phyloP scores from a whole-genome alignment of 1,140 invertebrate species.

The Eciton burchellii region DNA sequence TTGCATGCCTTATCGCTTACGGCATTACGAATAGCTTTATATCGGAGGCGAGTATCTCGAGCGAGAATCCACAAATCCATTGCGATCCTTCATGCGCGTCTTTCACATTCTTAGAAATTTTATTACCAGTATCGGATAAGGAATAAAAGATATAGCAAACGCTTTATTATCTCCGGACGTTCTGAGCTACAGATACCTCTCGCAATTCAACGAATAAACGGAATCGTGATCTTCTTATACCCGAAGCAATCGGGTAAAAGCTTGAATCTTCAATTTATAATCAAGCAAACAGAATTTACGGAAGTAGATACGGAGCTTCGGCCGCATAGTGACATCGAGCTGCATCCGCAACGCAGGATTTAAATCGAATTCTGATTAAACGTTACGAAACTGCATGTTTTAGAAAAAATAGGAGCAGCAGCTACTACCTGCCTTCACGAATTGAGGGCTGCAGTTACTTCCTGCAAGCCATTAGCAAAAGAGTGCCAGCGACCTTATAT shows the following conservation, averaged over 20 bases:
- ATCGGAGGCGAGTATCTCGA: not conserved
- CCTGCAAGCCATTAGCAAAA: not conserved
- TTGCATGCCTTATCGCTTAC: not conserved
- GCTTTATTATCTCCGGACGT: not conserved
- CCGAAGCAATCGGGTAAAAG: not conserved
- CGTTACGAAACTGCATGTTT: conserved; percentile 72
- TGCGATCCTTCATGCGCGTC: not conserved
- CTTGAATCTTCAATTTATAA: conserved; percentile 32
- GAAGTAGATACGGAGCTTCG: not conserved
- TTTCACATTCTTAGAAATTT: not conserved
- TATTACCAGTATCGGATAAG: not conserved
- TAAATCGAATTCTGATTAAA: conserved; percentile 25
- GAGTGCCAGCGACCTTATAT: not conserved
- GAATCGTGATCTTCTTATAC: conserved; percentile 27
- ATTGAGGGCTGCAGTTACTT: not conserved
- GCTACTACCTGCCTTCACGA: conserved; percentile 48
- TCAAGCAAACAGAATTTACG: not conserved
- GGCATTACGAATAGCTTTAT: not conserved
- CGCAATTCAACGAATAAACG: not conserved
- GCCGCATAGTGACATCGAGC: conserved; percentile 58
- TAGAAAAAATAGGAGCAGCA: conserved; percentile 67
- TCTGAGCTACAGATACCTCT: not conserved
- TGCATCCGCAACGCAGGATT: conserved; percentile 58
- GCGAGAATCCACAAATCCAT: not conserved
- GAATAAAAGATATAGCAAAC: too few species aligned